phyloP scores from a whole-genome alignment of 2,797 vertebrate genomes.

The Cetoscarus ocellatus region DNA sequence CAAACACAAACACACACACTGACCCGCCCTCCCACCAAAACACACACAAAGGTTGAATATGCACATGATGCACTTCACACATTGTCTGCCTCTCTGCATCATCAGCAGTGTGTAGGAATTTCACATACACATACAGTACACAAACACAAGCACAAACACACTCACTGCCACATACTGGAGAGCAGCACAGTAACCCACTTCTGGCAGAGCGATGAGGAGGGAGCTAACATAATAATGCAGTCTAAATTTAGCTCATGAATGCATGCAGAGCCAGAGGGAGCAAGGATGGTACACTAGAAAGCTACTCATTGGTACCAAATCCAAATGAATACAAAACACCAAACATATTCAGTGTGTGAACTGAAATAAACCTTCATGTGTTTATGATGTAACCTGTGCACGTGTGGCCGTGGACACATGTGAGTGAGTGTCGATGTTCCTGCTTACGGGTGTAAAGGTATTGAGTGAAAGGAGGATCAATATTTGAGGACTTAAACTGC shows the following conservation, averaged over 20 bases:
- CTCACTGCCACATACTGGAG: slow-evolving; percentile 42
- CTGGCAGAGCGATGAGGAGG: slow-evolving; percentile 63
- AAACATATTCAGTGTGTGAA: not conserved
- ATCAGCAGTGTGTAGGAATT: slow-evolving; percentile 67
- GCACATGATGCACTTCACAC: slow-evolving; percentile 68
- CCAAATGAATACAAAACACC: not conserved
- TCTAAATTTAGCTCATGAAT: slow-evolving; percentile 78
- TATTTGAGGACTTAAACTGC: slow-evolving; percentile 65
- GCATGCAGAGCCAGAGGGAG: slow-evolving; percentile 64
- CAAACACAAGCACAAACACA: slow-evolving; percentile 17
- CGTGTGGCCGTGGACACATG: slow-evolving; percentile 22
- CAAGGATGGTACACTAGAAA: slow-evolving; percentile 45
- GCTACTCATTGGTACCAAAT: slow-evolving; percentile 42
- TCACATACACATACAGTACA: slow-evolving; percentile 40
- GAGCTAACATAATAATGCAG: slow-evolving; percentile 75
- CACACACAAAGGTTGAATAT: slow-evolving; percentile 49
- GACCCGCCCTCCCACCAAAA: slow-evolving; percentile 8
- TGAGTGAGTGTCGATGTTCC: slow-evolving; percentile 30
- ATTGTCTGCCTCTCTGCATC: slow-evolving; percentile 67
- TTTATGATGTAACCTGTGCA: slow-evolving; percentile 5
- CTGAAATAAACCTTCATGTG: not conserved
- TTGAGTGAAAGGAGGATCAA: slow-evolving; percentile 65
- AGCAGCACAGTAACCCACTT: slow-evolving; percentile 82
- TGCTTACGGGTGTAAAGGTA: slow-evolving; percentile 36
- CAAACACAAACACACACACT: slow-evolving; percentile 15